A percentile compares a stretch with the other conserved stretches of the same genome.
Evolutionary conservation across 2,888 invertebrate species (phyloP).

Genomic region (Pterostichus niger): DNA sequence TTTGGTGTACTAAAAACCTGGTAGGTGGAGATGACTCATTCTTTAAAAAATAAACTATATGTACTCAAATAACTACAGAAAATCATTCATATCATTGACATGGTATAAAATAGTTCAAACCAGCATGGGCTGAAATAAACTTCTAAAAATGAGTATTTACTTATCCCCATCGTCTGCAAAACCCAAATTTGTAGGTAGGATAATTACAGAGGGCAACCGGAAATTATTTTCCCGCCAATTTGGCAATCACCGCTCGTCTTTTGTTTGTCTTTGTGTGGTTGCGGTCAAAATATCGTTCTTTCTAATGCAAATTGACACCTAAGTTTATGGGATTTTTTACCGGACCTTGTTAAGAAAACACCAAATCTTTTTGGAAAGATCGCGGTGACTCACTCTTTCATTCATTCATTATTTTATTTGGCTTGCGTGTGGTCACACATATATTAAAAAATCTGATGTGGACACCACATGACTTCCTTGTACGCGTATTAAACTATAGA

Average conservation of each 20-base stretch:
- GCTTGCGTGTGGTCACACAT: conserved; percentile 21
- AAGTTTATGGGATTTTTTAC: conserved; percentile 50
- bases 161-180: conserved; percentile 32
- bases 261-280: conserved; percentile 53
- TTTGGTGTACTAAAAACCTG: too few relatives aligned
- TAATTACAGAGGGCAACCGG: conserved; percentile 57
- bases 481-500: too few relatives aligned
- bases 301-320: conserved; percentile 57
- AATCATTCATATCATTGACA: too few relatives aligned
- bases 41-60: too few relatives aligned
- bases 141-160: conserved; percentile 27
- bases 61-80: too few relatives aligned
- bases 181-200: conserved; percentile 32
- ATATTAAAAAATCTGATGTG: too few relatives aligned
- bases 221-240: conserved; percentile 59
- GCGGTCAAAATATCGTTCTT: conserved; percentile 22
- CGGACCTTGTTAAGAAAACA: conserved; percentile 44
- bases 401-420: conserved; percentile 21
- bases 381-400: background rate
- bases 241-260: conserved; percentile 25
- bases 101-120: too few relatives aligned
- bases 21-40: too few relatives aligned
- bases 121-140: too few relatives aligned
- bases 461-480: too few relatives aligned
- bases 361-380: background rate